phyloP scores from a whole-genome alignment of 2,797 vertebrate species.

The Epinephelus awoara region DNA sequence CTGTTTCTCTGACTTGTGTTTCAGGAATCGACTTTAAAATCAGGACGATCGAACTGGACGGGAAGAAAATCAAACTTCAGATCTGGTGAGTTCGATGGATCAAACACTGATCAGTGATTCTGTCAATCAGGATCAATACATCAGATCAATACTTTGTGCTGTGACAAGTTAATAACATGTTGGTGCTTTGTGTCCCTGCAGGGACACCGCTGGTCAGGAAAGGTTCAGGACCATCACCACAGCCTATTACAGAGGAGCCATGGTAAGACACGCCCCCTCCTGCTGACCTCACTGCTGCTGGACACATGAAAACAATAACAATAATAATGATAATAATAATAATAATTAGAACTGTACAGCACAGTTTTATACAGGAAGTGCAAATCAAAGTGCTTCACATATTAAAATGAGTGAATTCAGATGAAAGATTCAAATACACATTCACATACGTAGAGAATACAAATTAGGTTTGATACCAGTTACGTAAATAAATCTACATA shows the following conservation, averaged over 20 bases:
- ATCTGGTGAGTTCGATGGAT: slow-evolving; percentile 89
- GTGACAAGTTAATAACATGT: no score
- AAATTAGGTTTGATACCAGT: no score
- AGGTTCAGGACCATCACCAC: slow-evolving; percentile 95
- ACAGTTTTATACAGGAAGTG: no score
- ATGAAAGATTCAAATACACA: no score
- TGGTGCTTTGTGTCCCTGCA: slow-evolving; percentile 52
- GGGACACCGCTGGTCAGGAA: slow-evolving; percentile 96
- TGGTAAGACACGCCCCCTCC: slow-evolving; percentile 85
- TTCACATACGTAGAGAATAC: no score
- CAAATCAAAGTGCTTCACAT: no score
- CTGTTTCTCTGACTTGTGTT: slow-evolving; percentile 33
- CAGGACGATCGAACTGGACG: slow-evolving; percentile 93
- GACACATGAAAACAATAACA: not conserved
- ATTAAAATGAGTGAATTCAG: no score
- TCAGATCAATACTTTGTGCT: no score
- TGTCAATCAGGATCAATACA: not conserved
- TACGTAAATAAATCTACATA: no score
- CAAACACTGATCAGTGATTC: not conserved
- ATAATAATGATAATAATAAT: no score
- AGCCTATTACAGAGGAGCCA: slow-evolving; percentile 95
- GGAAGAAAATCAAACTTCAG: slow-evolving; percentile 96
- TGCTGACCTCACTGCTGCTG: not conserved
- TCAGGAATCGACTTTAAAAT: slow-evolving; percentile 97
- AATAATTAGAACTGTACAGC: no score